Evolutionary conservation across 64 coral and sea anemone species (phyloP).

Genomic region (Actinia equina): DNA sequence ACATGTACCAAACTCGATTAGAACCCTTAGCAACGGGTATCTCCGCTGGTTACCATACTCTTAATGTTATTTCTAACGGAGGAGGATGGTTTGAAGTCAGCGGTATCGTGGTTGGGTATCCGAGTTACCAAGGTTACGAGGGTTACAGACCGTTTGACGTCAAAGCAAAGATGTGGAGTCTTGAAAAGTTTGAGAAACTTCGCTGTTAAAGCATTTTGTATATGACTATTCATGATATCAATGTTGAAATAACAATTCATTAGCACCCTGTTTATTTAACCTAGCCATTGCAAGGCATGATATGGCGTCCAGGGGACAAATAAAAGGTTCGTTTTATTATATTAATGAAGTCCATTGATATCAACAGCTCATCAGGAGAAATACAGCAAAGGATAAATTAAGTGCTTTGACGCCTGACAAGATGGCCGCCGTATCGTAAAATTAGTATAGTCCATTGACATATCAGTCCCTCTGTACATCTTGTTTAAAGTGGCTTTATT

Average conservation of each 20-base stretch:
- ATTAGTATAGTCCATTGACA: no score
- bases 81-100: constrained; percentile 10
- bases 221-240: no score
- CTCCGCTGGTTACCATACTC: constrained; percentile 14
- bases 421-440: no score
- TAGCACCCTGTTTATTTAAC: background rate
- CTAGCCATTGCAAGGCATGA: background rate
- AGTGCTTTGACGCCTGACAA: no score
- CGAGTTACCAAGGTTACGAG: constrained; percentile 21
- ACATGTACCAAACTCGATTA: constrained; percentile 21
- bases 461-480: no score
- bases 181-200: background rate
- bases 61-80: background rate
- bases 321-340: no score
- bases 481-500: no score
- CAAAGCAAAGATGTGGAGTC: constrained; percentile 3
- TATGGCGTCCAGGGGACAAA: no score
- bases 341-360: no score
- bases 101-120: constrained; percentile 32
- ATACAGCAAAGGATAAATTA: no score
- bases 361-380: no score
- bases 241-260: no score
- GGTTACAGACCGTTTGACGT: constrained; percentile 42
- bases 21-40: constrained; percentile 5
- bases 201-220: background rate